phyloP scores from a whole-genome alignment of 2,113 vertebrate genomes.

The Noturus placidus region DNA sequence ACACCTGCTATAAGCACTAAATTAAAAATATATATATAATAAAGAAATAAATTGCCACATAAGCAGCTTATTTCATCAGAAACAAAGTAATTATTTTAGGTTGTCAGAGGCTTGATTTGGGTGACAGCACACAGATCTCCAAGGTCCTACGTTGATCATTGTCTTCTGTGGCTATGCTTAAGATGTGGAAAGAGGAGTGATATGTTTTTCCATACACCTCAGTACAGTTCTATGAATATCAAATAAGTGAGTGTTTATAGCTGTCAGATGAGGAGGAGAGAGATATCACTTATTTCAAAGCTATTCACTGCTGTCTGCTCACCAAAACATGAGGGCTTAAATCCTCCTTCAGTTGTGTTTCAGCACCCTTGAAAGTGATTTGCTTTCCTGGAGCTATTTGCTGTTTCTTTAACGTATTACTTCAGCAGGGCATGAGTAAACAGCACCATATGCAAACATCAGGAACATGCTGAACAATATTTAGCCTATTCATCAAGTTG shows the following conservation, averaged over 20 bases:
- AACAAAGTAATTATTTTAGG: background rate
- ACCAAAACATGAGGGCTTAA: background rate
- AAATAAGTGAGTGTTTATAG: background rate
- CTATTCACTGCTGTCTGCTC: background rate
- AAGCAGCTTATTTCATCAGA: background rate
- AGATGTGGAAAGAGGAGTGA: background rate
- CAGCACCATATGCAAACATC: background rate
- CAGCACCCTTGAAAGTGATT: background rate
- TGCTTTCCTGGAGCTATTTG: background rate
- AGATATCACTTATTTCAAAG: background rate
- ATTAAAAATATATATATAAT: background rate
- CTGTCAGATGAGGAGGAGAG: background rate
- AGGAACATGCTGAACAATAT: background rate
- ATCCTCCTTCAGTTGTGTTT: background rate
- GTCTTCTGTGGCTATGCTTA: background rate
- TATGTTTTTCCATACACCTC: background rate
- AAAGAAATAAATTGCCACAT: background rate
- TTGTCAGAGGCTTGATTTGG: constrained; percentile 7
- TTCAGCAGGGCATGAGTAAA: background rate
- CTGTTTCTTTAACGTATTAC: background rate
- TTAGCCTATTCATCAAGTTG: background rate
- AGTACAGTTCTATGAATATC: background rate
- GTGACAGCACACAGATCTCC: too few species aligned
- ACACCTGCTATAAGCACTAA: background rate
- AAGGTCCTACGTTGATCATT: background rate